Conservation (phyloP, 2,888 invertebrate species). For the Drosophila buzzatii region DNA sequence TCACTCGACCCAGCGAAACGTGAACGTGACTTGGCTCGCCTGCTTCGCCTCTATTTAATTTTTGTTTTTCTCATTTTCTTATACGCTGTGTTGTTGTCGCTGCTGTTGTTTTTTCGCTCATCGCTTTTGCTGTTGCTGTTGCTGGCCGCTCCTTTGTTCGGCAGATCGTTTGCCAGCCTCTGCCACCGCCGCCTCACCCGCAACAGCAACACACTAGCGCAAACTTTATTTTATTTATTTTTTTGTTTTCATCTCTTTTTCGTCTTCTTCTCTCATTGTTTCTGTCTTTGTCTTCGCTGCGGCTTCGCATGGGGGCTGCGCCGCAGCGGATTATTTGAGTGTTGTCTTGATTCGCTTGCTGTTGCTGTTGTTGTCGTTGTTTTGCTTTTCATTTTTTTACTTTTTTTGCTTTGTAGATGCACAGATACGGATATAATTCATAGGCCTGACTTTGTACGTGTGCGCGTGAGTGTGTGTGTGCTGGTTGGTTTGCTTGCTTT, state of each 20-base stretch:
- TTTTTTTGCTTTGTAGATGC: conserved; percentile 46
- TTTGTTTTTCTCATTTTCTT: conserved; percentile 22
- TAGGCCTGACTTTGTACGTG: conserved; percentile 32
- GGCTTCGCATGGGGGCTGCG: conserved; percentile 57
- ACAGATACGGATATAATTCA: conserved; percentile 46
- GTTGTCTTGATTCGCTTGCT: conserved; percentile 43
- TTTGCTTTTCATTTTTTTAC: conserved; percentile 48
- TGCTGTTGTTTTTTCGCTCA: conserved; percentile 24
- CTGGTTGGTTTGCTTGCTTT: conserved; percentile 39
- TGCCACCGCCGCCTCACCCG: conserved; percentile 6
- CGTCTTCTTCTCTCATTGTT: conserved; percentile 29
- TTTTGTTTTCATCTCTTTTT: conserved; percentile 2
- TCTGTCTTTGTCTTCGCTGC: conserved; percentile 43
- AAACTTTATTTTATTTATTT: conserved; percentile 34
- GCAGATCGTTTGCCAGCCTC: conserved; percentile 49
- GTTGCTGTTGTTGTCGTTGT: conserved; percentile 18
- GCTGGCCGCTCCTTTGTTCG: conserved; percentile 55
- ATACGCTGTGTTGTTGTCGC: conserved; percentile 29
- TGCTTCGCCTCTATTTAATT: conserved; percentile 41
- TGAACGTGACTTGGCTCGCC: conserved; percentile 69
- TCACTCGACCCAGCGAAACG: conserved; percentile 63
- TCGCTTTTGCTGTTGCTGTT: conserved; percentile 26
- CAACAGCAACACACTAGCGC: conserved; percentile 22
- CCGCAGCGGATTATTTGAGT: conserved; percentile 35
- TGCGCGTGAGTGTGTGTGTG: conserved; percentile 23